Conservation (phyloP, 2,888 invertebrate genomes). For the Epirrhoe alternata region DNA sequence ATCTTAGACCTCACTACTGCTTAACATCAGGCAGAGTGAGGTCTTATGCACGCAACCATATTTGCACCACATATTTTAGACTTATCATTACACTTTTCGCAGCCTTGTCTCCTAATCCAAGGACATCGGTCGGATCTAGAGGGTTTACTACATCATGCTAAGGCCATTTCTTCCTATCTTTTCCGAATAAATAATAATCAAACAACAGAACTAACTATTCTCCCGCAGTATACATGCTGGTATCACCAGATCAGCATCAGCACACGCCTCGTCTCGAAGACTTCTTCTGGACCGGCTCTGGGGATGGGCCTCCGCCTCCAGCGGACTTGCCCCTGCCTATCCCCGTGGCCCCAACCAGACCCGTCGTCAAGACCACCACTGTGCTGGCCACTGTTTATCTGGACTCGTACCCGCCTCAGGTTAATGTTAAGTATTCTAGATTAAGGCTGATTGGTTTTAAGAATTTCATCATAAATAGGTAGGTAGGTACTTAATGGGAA, state of each 20-base stretch:
- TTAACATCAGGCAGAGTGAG: no score
- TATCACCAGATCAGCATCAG: constrained; percentile 74
- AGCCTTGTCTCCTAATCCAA: neutral
- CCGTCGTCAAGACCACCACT: constrained; percentile 88
- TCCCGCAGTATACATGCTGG: constrained; percentile 68
- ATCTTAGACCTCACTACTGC: no score
- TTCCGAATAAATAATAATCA: neutral
- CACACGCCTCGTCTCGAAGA: constrained; percentile 89
- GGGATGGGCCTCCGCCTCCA: constrained; percentile 89
- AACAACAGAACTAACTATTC: neutral
- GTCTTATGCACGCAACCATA: constrained; percentile 6
- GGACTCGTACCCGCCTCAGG: constrained; percentile 82
- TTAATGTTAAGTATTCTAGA: constrained; percentile 51
- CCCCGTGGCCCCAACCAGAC: constrained; percentile 68
- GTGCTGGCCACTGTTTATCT: constrained; percentile 89
- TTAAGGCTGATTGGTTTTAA: neutral
- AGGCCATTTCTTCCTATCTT: no score
- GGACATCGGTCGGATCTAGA: neutral
- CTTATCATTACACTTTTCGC: constrained; percentile 7
- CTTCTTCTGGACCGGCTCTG: constrained; percentile 95
- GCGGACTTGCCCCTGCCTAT: constrained; percentile 77
- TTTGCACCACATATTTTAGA: constrained; percentile 3
- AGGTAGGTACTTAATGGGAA: no score
- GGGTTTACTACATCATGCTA: neutral
- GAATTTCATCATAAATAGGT: no score